Percentiles rank a stretch among this genome's conserved stretches.
These are phyloP conservation scores for Plusia festucae DNA, from an alignment of 2,888 invertebrate genomes.

Conservation along the genomic window DNA sequence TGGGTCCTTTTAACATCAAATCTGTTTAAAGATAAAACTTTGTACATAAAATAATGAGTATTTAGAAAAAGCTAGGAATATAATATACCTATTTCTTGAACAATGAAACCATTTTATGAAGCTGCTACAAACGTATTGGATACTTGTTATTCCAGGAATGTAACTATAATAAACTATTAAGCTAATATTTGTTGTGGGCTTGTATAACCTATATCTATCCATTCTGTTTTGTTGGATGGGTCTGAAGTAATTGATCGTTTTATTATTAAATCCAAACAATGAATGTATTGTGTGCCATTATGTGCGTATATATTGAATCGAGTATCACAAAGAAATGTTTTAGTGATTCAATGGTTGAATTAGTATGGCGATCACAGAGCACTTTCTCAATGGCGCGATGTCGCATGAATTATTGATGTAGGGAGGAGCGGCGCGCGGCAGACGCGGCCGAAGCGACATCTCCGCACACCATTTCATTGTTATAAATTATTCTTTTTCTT, in stretches of 20 bases:
- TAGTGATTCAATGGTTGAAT: slow-evolving; percentile 81
- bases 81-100: slow-evolving; percentile 27
- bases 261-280: slow-evolving; percentile 42
- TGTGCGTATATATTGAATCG: slow-evolving; percentile 48
- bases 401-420: slow-evolving; percentile 86
- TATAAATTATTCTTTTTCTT: slow-evolving; percentile 77
- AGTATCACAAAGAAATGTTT: slow-evolving; percentile 72
- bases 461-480: slow-evolving; percentile 77
- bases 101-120: slow-evolving; percentile 34
- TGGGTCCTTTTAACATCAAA: slow-evolving; percentile 18
- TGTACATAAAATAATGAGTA: background rate
- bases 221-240: slow-evolving; percentile 16
- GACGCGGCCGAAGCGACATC: slow-evolving; percentile 63
- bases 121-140: slow-evolving; percentile 24
- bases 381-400: slow-evolving; percentile 88
- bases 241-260: slow-evolving; percentile 22
- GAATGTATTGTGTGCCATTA: slow-evolving; percentile 56
- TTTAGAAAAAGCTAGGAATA: slow-evolving; percentile 15
- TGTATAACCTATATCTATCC: slow-evolving; percentile 1
- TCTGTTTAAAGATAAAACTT: slow-evolving; percentile 9
- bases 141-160: slow-evolving; percentile 1
- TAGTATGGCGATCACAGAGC: slow-evolving; percentile 87
- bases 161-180: background rate
- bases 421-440: slow-evolving; percentile 67
- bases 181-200: background rate